phyloP scores from a whole-genome alignment of 2,888 invertebrate species.

The Apotomis turbidana region DNA sequence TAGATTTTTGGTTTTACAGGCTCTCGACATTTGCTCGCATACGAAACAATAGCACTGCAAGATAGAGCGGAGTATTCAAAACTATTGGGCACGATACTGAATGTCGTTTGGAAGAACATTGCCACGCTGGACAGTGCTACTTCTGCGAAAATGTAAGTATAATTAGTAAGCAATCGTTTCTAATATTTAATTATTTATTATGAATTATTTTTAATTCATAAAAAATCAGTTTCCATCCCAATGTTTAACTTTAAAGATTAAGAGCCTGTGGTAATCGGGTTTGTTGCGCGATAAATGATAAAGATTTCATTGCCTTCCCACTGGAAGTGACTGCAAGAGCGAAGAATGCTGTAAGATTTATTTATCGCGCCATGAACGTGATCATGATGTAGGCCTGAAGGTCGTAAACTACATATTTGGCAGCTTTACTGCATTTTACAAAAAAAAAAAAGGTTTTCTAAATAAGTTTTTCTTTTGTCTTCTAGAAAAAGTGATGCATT shows the following conservation, averaged over 20 bases:
- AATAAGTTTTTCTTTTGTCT: constrained; percentile 35
- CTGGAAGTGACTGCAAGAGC: too few species aligned
- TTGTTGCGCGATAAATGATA: too few species aligned
- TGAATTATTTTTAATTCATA: too few species aligned
- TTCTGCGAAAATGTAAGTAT: constrained; percentile 74
- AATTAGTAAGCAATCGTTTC: constrained; percentile 7
- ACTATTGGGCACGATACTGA: constrained; percentile 78
- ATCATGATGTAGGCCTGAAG: too few species aligned
- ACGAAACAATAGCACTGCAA: constrained; percentile 78
- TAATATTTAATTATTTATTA: too few species aligned
- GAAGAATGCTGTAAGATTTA: too few species aligned
- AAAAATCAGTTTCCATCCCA: too few species aligned
- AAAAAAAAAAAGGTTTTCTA: background rate
- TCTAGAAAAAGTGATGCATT: constrained; percentile 64
- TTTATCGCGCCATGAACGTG: too few species aligned
- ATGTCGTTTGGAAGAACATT: constrained; percentile 85
- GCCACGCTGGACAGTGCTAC: constrained; percentile 75
- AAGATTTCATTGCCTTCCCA: too few species aligned
- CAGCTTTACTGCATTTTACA: background rate
- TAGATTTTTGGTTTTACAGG: constrained; percentile 53
- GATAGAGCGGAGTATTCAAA: constrained; percentile 75
- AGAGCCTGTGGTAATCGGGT: too few species aligned
- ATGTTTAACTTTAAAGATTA: too few species aligned
- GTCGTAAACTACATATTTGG: too few species aligned
- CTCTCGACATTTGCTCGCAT: constrained; percentile 60